Base-by-base conservation (phyloP, 2,797 vertebrate species). In the Echiichthys vipera region DNA sequence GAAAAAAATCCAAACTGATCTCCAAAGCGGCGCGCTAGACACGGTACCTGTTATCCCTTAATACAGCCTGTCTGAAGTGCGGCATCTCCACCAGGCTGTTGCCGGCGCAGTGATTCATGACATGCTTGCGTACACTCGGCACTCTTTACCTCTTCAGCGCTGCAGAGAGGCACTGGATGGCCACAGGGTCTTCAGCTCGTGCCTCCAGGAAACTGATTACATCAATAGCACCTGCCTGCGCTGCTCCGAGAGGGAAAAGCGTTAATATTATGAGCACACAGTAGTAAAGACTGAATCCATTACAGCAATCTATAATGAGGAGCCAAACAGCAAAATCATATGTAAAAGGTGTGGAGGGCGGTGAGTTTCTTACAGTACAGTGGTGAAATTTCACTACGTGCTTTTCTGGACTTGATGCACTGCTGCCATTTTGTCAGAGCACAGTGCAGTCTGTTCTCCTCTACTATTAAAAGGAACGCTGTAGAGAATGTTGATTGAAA, bases 231-330 rank as follows among this genome's bases (percentile, higher is more conserved):
- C 86, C 91, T 92, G 87, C 84, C 59, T 70, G 88, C 4, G 37
- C 71, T 30, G 63, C 73, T 65, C 55, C 0, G 34, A 78, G 81
- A 87, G 64, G 54, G 66, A 72, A 62, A 82, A 59, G 65, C 67
- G 70, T 94, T 94, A 85, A 91, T 90, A 95, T 94, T 94, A 93
- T 65, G 58, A 77, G 79, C 91, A 91, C 91, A 90, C 65, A 46
- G 76, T 58, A 63, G 84, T 78, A 47, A 84, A 57, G 75, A 85
- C 40, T 7, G 72, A 91, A 89, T 91, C 92, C 84, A 91, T 92
- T 88, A 86, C 83, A 71, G 27, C 61, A 54, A 87, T 90, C 80
- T 73, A 87, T 89, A 89, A 87, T 71, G 82, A 87, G 87, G 70
- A 87, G 71, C 73, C 65, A 71, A 77, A 86, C 76, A 81, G 78